These are phyloP conservation scores for Protonemura montana DNA, from an alignment of 2,888 invertebrate species.

Conservation along the genomic window DNA sequence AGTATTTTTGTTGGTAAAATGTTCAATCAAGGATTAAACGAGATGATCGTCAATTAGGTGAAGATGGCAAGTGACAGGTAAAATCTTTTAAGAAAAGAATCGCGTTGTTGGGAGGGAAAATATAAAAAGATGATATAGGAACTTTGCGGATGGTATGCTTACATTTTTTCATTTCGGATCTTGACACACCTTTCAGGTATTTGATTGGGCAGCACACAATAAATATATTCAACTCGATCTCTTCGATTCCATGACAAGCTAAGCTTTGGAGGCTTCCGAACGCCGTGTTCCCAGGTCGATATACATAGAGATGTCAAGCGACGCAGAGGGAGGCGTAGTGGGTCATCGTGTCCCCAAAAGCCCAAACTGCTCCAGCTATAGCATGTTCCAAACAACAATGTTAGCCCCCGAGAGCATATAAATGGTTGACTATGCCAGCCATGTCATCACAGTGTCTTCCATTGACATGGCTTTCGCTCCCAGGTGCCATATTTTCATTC, in stretches of 20 bases:
- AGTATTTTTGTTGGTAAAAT: neutral
- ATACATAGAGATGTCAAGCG: neutral
- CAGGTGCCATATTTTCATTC: slow-evolving; percentile 19
- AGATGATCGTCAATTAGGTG: neutral
- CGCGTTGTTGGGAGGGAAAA: neutral
- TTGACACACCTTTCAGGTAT: no score
- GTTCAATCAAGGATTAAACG: neutral
- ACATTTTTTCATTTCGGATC: no score
- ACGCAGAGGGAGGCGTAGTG: neutral
- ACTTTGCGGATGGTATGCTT: no score
- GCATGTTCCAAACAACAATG: neutral
- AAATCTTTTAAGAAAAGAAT: neutral
- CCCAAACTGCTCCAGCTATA: neutral
- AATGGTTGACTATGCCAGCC: neutral
- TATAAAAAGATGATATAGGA: no score
- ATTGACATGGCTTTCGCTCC: slow-evolving; percentile 7
- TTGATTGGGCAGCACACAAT: no score
- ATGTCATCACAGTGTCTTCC: slow-evolving; percentile 25
- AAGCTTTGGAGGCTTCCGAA: neutral
- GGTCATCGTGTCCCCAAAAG: neutral
- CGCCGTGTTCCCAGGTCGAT: neutral
- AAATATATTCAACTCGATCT: no score
- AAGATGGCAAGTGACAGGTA: neutral
- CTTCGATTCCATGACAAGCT: no score
- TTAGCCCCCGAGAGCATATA: neutral